These are phyloP conservation scores for Danio aesculapii DNA, from an alignment of 2,797 vertebrate species.

Conservation along the genomic window DNA sequence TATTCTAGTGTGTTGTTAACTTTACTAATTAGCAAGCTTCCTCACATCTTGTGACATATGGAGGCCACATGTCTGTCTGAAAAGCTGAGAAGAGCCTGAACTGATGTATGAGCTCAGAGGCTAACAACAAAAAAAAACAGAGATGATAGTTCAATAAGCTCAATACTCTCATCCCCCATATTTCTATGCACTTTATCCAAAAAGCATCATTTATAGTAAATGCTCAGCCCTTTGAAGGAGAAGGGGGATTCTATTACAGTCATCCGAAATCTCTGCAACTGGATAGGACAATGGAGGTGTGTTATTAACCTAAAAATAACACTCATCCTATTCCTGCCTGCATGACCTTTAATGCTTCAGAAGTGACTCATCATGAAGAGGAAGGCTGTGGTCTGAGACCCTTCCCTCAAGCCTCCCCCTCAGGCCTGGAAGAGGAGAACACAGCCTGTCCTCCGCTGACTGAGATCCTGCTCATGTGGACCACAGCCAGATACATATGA, in stretches of 20 bases:
- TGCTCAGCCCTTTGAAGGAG: neutral
- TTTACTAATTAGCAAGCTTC: conserved; percentile 19
- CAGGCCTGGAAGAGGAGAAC: conserved; percentile 52
- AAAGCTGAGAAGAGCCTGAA: conserved; percentile 7
- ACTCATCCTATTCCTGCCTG: conserved; percentile 54
- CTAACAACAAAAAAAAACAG: neutral
- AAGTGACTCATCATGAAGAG: conserved; percentile 52
- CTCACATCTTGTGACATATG: neutral
- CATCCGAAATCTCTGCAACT: conserved; percentile 14
- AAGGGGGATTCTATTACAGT: neutral
- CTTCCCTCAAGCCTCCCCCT: conserved; percentile 56
- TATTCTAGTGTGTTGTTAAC: neutral
- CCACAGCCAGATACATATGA: conserved; percentile 47
- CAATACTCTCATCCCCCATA: neutral
- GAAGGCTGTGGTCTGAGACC: conserved; percentile 52
- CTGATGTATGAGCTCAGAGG: neutral
- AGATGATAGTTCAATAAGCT: conserved; percentile 3
- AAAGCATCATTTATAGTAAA: neutral
- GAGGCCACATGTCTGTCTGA: conserved; percentile 3
- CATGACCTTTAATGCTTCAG: conserved; percentile 64
- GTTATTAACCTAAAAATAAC: conserved; percentile 65
- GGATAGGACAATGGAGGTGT: conserved; percentile 30
- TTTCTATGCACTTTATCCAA: neutral
- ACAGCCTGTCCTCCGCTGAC: conserved; percentile 52
- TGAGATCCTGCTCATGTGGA: conserved; percentile 49